These are phyloP conservation scores for Dilophus febrilis DNA, from an alignment of 2,888 invertebrate genomes.

Conservation along the genomic window DNA sequence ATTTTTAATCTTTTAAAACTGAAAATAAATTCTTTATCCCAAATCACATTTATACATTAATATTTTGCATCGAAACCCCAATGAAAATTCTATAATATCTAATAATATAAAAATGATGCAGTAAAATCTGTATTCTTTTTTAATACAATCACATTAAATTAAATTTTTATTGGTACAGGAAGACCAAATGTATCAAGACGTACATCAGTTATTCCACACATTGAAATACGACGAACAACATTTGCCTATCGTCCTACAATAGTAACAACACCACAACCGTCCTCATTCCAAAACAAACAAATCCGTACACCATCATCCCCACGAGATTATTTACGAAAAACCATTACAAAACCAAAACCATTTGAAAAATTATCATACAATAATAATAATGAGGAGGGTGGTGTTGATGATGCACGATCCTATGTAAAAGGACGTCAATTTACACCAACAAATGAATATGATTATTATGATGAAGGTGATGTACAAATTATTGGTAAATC, in stretches of 20 bases:
- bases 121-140: no score
- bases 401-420: conserved; percentile 9
- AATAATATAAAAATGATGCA: no score
- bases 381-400: no score
- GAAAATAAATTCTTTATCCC: no score
- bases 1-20: no score
- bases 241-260: conserved; percentile 25
- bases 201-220: conserved; percentile 9
- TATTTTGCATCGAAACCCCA: no score
- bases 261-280: conserved; percentile 22
- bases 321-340: conserved; percentile 12
- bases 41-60: no score
- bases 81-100: no score
- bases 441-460: conserved; percentile 37
- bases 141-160: no score
- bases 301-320: no score
- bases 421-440: conserved; percentile 16
- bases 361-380: conserved; percentile 17
- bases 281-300: conserved; percentile 17
- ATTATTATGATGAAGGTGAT: conserved; percentile 52
- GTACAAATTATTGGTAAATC: conserved; percentile 35
- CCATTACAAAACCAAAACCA: conserved; percentile 10
- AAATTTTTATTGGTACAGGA: conserved; percentile 12
- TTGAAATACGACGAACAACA: conserved; percentile 7
- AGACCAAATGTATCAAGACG: conserved; percentile 18